A percentile compares a stretch with the other conserved stretches of the same genome.
Conservation (phyloP, 1,140 invertebrate species). For the Penaeus japonicus region DNA sequence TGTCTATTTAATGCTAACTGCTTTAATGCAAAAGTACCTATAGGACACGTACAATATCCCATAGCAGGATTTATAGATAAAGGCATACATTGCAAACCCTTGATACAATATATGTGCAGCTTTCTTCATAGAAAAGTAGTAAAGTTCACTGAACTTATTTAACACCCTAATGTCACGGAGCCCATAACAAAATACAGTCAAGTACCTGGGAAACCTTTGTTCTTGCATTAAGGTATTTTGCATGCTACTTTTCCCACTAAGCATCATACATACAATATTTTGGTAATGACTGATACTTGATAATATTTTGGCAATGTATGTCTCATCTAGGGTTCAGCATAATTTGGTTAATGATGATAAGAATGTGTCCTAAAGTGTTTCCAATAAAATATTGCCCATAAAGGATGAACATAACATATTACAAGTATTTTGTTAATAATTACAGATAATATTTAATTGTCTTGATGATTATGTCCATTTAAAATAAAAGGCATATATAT, state of each 20-base stretch:
- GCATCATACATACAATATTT: not conserved
- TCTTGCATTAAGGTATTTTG: not conserved
- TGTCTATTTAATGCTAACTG: too few species aligned
- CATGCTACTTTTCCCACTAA: not conserved
- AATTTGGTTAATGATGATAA: not conserved
- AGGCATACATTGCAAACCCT: too few species aligned
- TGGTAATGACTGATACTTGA: not conserved
- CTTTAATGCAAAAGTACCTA: too few species aligned
- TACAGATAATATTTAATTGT: not conserved
- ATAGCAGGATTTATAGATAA: too few species aligned
- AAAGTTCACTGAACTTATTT: not conserved
- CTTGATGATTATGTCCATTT: not conserved
- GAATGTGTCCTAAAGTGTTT: not conserved
- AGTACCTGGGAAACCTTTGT: not conserved
- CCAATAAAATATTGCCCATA: not conserved
- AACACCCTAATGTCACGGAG: not conserved
- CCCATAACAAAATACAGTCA: not conserved
- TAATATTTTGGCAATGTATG: not conserved
- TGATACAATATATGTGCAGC: too few species aligned
- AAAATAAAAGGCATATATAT: not conserved
- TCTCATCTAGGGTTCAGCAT: not conserved
- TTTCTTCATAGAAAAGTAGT: too few species aligned
- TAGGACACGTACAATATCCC: too few species aligned
- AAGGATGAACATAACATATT: not conserved
- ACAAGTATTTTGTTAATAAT: not conserved